A percentile compares a stretch with the other conserved stretches of the same genome.
Evolutionary conservation across 2,797 vertebrate genomes (phyloP).

Genomic region (Pangasius sanitwongsei): DNA sequence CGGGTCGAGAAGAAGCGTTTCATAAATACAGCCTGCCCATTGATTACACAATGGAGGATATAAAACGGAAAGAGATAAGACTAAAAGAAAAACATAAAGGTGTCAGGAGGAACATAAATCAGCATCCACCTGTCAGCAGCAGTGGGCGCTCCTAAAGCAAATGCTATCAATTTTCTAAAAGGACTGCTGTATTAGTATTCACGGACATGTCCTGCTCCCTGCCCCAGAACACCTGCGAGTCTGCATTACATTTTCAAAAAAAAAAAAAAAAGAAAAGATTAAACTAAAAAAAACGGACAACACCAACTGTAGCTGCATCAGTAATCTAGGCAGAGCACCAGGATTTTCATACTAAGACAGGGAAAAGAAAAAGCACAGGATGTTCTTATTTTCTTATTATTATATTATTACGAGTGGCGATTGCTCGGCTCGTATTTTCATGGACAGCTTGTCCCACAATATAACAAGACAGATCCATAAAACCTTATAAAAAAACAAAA

Average conservation of each 20-base stretch:
- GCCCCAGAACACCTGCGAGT: conserved; percentile 41
- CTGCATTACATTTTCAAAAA: conserved; percentile 25
- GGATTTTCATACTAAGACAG: background rate
- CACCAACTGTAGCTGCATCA: conserved; percentile 12
- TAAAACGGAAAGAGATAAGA: background rate
- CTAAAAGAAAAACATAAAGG: background rate
- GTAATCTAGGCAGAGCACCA: background rate
- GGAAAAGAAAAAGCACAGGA: background rate
- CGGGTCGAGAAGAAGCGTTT: background rate
- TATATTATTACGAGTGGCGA: background rate
- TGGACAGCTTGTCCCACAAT: background rate
- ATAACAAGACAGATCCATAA: background rate
- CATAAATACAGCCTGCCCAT: conserved; percentile 24
- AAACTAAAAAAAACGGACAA: background rate
- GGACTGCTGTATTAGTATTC: conserved; percentile 49
- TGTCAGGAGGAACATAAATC: conserved; percentile 30
- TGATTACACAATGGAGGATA: conserved; percentile 22
- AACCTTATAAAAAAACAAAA: background rate
- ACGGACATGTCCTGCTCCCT: conserved; percentile 30
- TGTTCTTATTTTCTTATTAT: background rate
- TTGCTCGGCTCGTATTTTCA: background rate
- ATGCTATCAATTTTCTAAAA: conserved; percentile 37
- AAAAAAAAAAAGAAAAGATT: background rate
- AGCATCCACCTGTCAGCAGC: conserved; percentile 21
- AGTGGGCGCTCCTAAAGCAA: conserved; percentile 12